A percentile compares a stretch with the other conserved stretches of the same genome.
These are phyloP conservation scores for Heteractis magnifica DNA, from an alignment of 92 coral and sea anemone genomes.

Conservation along the genomic window DNA sequence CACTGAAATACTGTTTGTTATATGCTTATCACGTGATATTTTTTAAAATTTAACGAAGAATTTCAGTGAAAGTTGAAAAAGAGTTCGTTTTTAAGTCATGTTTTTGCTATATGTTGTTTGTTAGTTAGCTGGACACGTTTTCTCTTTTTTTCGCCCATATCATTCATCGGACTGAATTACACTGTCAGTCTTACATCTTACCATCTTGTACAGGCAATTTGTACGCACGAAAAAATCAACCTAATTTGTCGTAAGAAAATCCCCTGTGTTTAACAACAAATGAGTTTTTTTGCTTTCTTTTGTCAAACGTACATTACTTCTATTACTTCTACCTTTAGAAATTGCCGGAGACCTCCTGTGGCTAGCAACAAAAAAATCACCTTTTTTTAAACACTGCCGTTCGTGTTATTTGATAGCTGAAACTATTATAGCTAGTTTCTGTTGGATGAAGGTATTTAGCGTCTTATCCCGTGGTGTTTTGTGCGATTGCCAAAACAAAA, in stretches of 20 bases:
- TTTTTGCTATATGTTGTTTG: no score
- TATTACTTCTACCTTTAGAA: neutral
- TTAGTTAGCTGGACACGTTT: no score
- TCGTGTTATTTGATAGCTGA: neutral
- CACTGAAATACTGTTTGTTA: no score
- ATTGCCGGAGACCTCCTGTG: neutral
- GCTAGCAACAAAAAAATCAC: neutral
- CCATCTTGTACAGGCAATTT: neutral
- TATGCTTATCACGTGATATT: no score
- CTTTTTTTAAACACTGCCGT: neutral
- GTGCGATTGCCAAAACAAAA: neutral
- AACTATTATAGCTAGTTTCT: neutral
- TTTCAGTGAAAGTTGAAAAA: no score
- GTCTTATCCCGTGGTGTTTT: neutral
- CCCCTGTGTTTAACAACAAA: neutral
- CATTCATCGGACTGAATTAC: no score
- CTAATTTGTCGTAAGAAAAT: neutral
- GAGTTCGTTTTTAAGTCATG: no score
- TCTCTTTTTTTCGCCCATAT: no score
- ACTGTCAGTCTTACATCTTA: neutral
- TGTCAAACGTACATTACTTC: neutral
- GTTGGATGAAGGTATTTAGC: neutral
- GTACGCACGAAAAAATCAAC: neutral
- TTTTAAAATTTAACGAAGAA: no score
- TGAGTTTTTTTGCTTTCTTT: constrained; percentile 10